phyloP scores from a whole-genome alignment of 2,113 vertebrate genomes.

The Erinaceus europaeus region DNA sequence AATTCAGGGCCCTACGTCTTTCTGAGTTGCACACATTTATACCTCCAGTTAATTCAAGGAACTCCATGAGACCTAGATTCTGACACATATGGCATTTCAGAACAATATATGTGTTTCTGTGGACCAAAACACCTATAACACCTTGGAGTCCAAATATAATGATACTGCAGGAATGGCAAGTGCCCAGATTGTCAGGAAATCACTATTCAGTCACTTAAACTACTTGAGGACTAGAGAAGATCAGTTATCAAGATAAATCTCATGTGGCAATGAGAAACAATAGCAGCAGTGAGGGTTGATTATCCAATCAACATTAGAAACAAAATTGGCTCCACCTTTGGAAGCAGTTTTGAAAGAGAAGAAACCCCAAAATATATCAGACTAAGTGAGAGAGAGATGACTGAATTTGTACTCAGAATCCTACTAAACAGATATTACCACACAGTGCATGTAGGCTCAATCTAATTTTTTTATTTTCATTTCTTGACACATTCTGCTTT shows the following conservation, averaged over 20 bases:
- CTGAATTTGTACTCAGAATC: background rate
- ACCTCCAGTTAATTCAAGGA: background rate
- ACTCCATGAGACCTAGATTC: background rate
- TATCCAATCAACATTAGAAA: slow-evolving; percentile 13
- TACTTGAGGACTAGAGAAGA: background rate
- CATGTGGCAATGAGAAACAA: background rate
- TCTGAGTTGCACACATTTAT: background rate
- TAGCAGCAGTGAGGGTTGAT: background rate
- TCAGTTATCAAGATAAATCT: background rate
- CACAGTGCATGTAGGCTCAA: background rate
- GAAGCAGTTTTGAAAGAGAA: slow-evolving; percentile 18
- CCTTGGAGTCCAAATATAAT: background rate
- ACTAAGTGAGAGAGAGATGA: background rate
- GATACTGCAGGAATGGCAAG: background rate
- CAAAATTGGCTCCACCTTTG: background rate
- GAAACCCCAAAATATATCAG: background rate
- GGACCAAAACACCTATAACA: background rate
- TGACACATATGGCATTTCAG: background rate
- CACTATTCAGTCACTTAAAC: background rate
- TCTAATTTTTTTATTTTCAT: background rate
- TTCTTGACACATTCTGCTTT: background rate
- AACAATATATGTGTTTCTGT: background rate
- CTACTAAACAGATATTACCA: background rate
- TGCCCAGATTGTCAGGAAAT: background rate
- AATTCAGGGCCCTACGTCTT: background rate